Percentiles rank a stretch among this genome's conserved stretches.
phyloP scores from a whole-genome alignment of 2,888 invertebrate genomes.

The Petrolisthes manimaculis region DNA sequence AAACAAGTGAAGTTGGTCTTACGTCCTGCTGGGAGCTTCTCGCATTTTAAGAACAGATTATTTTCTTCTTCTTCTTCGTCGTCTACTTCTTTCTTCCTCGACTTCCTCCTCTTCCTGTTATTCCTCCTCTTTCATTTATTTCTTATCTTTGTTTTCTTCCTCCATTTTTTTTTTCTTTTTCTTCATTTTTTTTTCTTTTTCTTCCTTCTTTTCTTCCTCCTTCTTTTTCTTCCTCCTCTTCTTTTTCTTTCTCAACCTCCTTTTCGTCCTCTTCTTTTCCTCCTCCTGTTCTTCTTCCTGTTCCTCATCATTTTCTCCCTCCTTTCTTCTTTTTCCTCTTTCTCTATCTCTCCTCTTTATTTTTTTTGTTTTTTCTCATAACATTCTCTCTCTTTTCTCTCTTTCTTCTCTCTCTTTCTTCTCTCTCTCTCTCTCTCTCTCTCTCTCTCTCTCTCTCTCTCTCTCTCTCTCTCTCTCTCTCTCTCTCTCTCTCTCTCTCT shows the following conservation, averaged over 20 bases:
- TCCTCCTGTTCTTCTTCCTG: neutral
- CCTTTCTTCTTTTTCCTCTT: neutral
- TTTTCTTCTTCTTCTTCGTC: neutral
- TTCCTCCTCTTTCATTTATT: neutral
- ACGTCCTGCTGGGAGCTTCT: conserved; percentile 51
- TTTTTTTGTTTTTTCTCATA: neutral
- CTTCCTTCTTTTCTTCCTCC: neutral
- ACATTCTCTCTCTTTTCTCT: neutral
- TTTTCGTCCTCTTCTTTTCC: neutral
- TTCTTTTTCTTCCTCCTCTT: neutral
- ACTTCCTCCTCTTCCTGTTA: neutral
- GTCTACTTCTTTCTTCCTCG: no score
- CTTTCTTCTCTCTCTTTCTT: neutral
- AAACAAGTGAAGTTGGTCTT: conserved; percentile 54
- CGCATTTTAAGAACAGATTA: conserved; percentile 44
- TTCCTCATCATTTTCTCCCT: neutral
- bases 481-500: conserved; percentile 25
- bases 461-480: neutral
- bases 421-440: neutral
- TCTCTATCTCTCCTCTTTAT: neutral
- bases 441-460: neutral
- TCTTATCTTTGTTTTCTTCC: neutral
- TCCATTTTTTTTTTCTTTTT: neutral
- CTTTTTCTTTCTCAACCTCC: neutral
- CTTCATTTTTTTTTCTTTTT: neutral